Evolutionary conservation across 2,113 vertebrate genomes (phyloP).

Genomic region (Otis tarda): DNA sequence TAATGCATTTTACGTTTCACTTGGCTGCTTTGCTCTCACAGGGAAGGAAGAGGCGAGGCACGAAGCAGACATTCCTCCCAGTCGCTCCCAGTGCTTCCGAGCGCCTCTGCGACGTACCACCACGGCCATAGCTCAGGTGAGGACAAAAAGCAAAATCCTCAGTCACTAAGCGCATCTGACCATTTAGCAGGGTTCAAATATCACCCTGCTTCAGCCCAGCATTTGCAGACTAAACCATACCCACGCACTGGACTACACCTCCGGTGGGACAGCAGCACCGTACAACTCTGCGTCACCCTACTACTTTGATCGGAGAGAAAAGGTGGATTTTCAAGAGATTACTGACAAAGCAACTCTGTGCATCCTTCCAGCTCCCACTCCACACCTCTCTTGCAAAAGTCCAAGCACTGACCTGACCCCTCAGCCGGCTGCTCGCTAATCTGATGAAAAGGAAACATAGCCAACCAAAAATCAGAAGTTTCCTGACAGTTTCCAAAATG

Average conservation of each 20-base stretch:
- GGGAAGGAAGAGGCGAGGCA: neutral
- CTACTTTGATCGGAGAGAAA: neutral
- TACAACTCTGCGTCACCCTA: neutral
- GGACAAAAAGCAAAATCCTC: neutral
- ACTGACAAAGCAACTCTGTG: neutral
- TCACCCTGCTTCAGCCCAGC: neutral
- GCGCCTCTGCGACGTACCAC: accelerated
- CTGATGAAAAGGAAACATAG: neutral
- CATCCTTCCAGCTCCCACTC: neutral
- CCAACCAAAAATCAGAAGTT: neutral
- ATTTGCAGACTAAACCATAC: neutral
- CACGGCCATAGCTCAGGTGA: neutral
- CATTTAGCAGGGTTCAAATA: neutral
- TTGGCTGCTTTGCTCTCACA: neutral
- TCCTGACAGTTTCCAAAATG: neutral
- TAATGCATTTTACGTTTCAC: neutral
- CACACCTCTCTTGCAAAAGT: neutral
- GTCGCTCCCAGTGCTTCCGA: neutral
- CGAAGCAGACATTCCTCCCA: neutral
- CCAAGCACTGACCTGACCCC: neutral
- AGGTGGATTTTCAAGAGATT: neutral
- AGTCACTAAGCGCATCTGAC: neutral
- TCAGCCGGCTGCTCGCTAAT: neutral
- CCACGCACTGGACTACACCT: neutral
- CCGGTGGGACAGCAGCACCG: neutral